These are phyloP conservation scores for Ophion costatus DNA, from an alignment of 2,888 invertebrate species.

Conservation along the genomic window DNA sequence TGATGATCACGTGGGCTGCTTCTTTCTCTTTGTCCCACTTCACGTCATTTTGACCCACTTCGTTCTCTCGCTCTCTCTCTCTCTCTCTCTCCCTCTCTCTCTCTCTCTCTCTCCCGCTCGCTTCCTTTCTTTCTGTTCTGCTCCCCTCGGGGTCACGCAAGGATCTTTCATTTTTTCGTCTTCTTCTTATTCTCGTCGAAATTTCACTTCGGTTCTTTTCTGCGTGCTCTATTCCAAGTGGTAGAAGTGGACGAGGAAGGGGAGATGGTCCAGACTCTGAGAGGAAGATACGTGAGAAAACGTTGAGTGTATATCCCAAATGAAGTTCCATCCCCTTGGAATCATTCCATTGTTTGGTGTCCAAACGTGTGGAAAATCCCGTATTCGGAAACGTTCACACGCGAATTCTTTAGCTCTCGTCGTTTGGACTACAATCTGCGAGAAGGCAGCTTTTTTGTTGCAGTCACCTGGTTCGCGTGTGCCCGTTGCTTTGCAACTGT, in stretches of 20 bases:
- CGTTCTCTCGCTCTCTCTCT: slow-evolving; percentile 13
- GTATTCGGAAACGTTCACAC: background rate
- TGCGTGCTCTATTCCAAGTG: slow-evolving; percentile 27
- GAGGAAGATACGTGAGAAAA: slow-evolving; percentile 9
- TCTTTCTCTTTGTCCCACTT: slow-evolving; percentile 42
- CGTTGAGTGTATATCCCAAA: background rate
- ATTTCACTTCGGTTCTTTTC: slow-evolving; percentile 1
- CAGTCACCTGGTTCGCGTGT: no score
- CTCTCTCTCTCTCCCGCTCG: background rate
- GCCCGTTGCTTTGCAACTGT: no score
- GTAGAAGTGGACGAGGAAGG: background rate
- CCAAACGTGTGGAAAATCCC: background rate
- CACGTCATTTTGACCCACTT: background rate
- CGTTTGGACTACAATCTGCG: background rate
- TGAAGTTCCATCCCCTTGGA: background rate
- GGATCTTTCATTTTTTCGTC: slow-evolving; percentile 30
- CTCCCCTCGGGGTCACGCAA: slow-evolving; percentile 55
- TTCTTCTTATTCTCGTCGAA: slow-evolving; percentile 8
- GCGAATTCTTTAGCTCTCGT: background rate
- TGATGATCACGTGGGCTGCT: slow-evolving; percentile 77
- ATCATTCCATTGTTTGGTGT: background rate
- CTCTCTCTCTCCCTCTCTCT: slow-evolving; percentile 47
- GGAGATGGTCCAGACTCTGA: background rate
- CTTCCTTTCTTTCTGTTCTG: slow-evolving; percentile 9
- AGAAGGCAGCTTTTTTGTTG: background rate